phyloP scores from a whole-genome alignment of 2,797 vertebrate species.

The Gymnoscopelus braueri region DNA sequence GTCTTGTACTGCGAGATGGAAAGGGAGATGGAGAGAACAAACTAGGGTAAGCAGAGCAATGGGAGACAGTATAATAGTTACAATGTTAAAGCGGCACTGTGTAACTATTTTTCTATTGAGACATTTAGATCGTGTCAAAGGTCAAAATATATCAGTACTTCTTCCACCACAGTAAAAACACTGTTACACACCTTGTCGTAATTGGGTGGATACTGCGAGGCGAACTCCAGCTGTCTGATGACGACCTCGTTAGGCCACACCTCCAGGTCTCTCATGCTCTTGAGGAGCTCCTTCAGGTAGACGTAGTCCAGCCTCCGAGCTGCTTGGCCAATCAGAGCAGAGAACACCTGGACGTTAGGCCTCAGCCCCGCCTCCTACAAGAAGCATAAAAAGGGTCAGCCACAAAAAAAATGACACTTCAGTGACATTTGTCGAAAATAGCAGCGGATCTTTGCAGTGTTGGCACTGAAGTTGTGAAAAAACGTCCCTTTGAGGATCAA shows the following conservation, averaged over 20 bases:
- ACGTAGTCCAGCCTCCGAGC: slow-evolving; percentile 85
- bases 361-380: slow-evolving; percentile 83
- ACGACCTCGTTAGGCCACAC: slow-evolving; percentile 91
- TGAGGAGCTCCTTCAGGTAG: slow-evolving; percentile 88
- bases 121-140: too few relatives aligned
- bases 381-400: background rate
- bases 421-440: too few relatives aligned
- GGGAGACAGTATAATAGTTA: background rate
- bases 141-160: too few relatives aligned
- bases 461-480: too few relatives aligned
- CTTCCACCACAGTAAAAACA: too few relatives aligned
- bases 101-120: too few relatives aligned
- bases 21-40: background rate
- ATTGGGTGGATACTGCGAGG: slow-evolving; percentile 88
- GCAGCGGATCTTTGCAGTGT: too few relatives aligned
- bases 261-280: slow-evolving; percentile 82
- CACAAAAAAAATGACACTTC: background rate
- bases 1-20: slow-evolving; percentile 83
- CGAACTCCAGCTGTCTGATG: slow-evolving; percentile 93
- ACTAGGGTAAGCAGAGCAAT: background rate
- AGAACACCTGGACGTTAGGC: slow-evolving; percentile 89
- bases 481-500: too few relatives aligned
- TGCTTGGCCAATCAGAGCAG: slow-evolving; percentile 87
- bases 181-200: slow-evolving; percentile 90
- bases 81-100: too few relatives aligned